A percentile compares a stretch with the other conserved stretches of the same genome.
phyloP scores from a whole-genome alignment of 53 echinoderm and acorn worm species.

The Astropecten irregularis region DNA sequence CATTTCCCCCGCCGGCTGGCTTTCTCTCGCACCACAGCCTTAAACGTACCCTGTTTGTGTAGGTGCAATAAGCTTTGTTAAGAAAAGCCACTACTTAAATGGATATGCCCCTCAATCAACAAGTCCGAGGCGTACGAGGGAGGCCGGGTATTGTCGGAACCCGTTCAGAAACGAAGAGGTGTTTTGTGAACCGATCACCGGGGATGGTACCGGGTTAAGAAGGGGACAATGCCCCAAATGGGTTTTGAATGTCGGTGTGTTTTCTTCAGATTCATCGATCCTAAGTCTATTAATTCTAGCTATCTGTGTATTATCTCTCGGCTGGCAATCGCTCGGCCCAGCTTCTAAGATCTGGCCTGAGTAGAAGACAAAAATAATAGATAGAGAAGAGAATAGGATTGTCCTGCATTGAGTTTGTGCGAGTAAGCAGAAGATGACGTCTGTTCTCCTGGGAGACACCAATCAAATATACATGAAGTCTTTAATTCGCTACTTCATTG shows the following conservation, averaged over 20 bases:
- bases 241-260: conserved; percentile 72
- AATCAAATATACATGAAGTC: conserved; percentile 72
- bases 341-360: no score
- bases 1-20: conserved; percentile 68
- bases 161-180: not conserved
- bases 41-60: conserved; percentile 80
- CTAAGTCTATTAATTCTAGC: conserved; percentile 74
- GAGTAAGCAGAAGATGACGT: conserved; percentile 58
- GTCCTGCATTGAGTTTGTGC: conserved; percentile 56
- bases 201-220: conserved; percentile 36
- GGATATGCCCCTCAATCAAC: conserved; percentile 83
- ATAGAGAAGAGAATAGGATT: not conserved
- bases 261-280: conserved; percentile 56
- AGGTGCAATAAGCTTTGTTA: conserved; percentile 92
- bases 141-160: not conserved
- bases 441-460: conserved; percentile 52
- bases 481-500: conserved; percentile 55
- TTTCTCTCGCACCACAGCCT: conserved; percentile 48
- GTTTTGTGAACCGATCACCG: conserved; percentile 7
- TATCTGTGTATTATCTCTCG: conserved; percentile 42
- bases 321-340: not conserved
- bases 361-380: no score
- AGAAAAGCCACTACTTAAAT: conserved; percentile 64
- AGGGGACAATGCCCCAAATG: conserved; percentile 68
- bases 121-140: conserved; percentile 56